Evolutionary conservation across 1,140 invertebrate genomes (phyloP).

Genomic region (Andricus grossulariae): DNA sequence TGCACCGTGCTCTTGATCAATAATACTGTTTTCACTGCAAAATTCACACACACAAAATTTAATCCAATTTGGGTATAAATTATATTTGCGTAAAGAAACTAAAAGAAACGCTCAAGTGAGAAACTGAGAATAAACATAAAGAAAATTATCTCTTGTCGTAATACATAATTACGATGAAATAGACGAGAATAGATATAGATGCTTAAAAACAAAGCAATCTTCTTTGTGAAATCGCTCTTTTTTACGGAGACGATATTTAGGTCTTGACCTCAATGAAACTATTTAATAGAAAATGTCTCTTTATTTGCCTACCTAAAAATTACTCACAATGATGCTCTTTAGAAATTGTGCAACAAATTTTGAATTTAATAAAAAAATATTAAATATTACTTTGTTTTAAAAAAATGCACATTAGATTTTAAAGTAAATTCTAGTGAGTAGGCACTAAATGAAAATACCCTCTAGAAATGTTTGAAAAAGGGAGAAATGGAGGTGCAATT

Average conservation of each 20-base stretch:
- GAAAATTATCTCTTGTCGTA: constrained; percentile 6
- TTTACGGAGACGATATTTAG: neutral
- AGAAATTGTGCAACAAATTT: no score
- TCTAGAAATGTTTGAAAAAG: neutral
- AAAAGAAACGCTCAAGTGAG: neutral
- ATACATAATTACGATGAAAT: constrained; percentile 3
- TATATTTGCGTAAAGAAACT: neutral
- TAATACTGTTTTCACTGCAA: neutral
- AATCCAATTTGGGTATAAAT: neutral
- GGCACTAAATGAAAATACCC: no score
- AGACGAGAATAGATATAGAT: neutral
- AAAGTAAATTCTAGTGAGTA: no score
- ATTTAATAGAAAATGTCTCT: no score
- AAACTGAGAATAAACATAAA: neutral
- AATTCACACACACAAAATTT: neutral
- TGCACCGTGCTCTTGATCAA: no score
- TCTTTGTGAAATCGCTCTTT: neutral
- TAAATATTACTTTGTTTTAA: no score
- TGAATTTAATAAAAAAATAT: no score
- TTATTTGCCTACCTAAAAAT: no score
- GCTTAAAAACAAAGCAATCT: constrained; percentile 7
- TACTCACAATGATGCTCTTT: no score
- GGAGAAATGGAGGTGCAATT: neutral
- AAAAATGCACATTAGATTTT: no score
- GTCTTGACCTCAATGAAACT: no score